Conservation (phyloP, 2,888 invertebrate genomes). For the Steinernema carpocapsae region DNA sequence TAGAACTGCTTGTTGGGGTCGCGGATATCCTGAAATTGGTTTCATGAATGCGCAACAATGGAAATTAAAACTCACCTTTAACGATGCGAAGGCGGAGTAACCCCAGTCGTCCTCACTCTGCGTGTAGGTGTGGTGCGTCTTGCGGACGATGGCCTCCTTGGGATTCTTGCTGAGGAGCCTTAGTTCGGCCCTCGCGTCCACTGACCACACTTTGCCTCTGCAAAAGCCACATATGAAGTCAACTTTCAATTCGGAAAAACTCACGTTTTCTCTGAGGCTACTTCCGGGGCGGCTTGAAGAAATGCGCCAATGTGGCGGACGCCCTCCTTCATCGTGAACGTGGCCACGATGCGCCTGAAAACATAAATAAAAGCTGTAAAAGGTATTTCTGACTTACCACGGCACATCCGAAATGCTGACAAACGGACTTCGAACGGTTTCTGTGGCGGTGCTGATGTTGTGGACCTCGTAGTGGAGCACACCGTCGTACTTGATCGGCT, state of each 20-base stretch:
- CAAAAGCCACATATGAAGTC: too few species aligned
- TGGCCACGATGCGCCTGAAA: constrained; percentile 8
- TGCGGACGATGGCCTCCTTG: neutral
- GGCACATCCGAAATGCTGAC: neutral
- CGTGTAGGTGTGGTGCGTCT: constrained; percentile 40
- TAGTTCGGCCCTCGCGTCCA: neutral
- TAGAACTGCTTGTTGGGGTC: neutral
- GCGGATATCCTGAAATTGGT: neutral
- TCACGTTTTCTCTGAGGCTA: neutral
- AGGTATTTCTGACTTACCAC: neutral
- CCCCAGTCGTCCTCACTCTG: constrained; percentile 33
- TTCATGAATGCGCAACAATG: neutral
- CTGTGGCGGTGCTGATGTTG: constrained; percentile 1
- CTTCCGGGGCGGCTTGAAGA: neutral
- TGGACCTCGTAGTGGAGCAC: neutral
- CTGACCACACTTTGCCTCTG: neutral
- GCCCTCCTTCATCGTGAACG: neutral
- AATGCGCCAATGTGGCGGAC: neutral
- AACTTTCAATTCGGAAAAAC: neutral
- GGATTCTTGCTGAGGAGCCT: neutral
- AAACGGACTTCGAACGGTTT: neutral
- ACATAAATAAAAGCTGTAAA: neutral
- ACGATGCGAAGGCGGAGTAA: neutral
- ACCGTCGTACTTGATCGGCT: neutral
- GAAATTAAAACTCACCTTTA: neutral